Evolutionary conservation across 1,140 invertebrate species (phyloP).

Genomic region (Metaphire vulgaris): DNA sequence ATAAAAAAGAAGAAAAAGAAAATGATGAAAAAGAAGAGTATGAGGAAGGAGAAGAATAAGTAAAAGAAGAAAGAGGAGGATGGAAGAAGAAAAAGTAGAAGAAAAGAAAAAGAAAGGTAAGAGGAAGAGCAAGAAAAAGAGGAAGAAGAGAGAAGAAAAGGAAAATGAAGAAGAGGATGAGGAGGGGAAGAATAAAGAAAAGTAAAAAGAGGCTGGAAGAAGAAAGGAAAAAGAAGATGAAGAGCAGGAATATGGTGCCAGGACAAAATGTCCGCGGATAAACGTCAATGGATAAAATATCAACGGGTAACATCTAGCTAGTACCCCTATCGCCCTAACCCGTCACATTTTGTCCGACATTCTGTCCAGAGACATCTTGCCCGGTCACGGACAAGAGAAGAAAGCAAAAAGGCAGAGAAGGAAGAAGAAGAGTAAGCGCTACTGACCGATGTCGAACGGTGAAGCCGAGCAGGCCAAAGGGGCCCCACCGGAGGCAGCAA

Average conservation of each 20-base stretch:
- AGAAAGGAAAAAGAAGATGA: not conserved
- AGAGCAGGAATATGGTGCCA: not conserved
- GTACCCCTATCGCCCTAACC: too few relatives aligned
- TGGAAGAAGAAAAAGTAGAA: not conserved
- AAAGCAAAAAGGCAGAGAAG: too few relatives aligned
- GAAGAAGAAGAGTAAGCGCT: too few relatives aligned
- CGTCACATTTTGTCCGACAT: too few relatives aligned
- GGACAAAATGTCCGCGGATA: too few relatives aligned
- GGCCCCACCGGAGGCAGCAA: too few relatives aligned
- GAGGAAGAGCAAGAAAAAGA: not conserved
- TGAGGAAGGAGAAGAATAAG: not conserved
- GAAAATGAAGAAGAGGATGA: not conserved
- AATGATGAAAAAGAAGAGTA: conserved; percentile 36
- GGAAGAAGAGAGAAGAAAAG: not conserved
- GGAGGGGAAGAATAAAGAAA: not conserved
- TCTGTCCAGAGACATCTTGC: too few relatives aligned
- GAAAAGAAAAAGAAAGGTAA: not conserved
- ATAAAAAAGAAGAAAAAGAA: conserved; percentile 30
- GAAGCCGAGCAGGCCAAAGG: too few relatives aligned
- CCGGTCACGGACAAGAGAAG: too few relatives aligned
- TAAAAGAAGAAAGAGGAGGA: not conserved
- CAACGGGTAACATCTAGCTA: too few relatives aligned
- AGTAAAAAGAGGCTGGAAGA: not conserved
- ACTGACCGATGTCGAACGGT: too few relatives aligned
- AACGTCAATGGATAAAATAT: too few relatives aligned